These are phyloP conservation scores for Nematolebias whitei DNA, from an alignment of 2,113 vertebrate species.

Conservation along the genomic window DNA sequence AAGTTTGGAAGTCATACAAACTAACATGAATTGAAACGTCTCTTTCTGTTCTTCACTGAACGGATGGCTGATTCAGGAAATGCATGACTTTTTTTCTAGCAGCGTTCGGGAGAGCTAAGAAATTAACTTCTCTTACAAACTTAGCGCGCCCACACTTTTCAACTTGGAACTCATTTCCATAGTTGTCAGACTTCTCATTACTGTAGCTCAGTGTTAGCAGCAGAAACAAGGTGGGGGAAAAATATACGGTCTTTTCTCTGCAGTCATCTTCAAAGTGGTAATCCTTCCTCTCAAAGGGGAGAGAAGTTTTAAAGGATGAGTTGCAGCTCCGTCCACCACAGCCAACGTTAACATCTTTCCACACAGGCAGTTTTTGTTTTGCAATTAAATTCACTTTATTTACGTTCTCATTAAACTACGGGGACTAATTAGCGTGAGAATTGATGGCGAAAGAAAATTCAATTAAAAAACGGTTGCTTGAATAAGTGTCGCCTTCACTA, in stretches of 20 bases:
- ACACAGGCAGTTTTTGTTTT: slow-evolving; percentile 46
- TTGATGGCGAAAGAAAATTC: slow-evolving; percentile 71
- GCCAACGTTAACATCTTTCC: slow-evolving; percentile 26
- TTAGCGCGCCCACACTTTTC: slow-evolving; percentile 18
- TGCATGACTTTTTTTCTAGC: slow-evolving; percentile 34
- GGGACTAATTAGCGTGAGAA: slow-evolving; percentile 75
- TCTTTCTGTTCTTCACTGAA: slow-evolving; percentile 10
- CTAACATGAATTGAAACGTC: slow-evolving; percentile 33
- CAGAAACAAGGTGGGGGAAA: slow-evolving; percentile 8
- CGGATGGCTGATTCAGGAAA: slow-evolving; percentile 41
- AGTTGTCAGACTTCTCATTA: slow-evolving; percentile 34
- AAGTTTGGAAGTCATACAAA: slow-evolving; percentile 28
- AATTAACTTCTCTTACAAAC: slow-evolving; percentile 51
- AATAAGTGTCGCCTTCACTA: slow-evolving; percentile 66
- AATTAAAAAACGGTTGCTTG: slow-evolving; percentile 69
- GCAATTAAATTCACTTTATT: slow-evolving; percentile 70
- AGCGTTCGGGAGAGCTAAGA: slow-evolving; percentile 42
- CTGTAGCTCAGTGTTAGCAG: slow-evolving; percentile 12
- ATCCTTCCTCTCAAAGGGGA: slow-evolving; percentile 32
- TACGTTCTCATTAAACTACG: slow-evolving; percentile 70
- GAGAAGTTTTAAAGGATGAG: slow-evolving; percentile 4
- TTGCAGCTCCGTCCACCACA: slow-evolving; percentile 20
- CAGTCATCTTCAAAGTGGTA: slow-evolving; percentile 18
- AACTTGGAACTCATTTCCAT: slow-evolving; percentile 51
- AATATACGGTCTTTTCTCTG: not conserved